A percentile compares a stretch with the other conserved stretches of the same genome.
These are phyloP conservation scores for Drosophila nebulosa DNA, from an alignment of 1,140 invertebrate species.

Conservation along the genomic window DNA sequence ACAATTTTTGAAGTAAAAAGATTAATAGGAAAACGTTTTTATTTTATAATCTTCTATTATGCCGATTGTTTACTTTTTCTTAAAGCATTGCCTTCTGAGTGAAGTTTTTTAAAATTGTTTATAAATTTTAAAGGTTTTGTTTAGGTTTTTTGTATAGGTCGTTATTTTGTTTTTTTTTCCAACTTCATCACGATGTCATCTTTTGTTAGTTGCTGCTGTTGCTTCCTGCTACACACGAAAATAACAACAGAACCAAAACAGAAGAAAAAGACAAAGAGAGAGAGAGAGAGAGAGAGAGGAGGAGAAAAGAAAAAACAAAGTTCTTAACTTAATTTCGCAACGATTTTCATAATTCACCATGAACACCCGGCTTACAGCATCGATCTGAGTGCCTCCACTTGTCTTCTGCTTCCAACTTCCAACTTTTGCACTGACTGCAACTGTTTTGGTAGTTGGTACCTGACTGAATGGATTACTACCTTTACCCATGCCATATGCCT, in stretches of 20 bases:
- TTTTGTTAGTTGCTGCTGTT: constrained; percentile 15
- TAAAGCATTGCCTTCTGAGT: too few species aligned
- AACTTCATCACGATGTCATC: constrained; percentile 21
- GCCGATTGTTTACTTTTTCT: too few species aligned
- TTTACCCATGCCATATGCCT: background rate
- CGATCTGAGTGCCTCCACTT: constrained; percentile 35
- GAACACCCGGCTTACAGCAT: constrained; percentile 47
- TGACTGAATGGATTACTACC: constrained; percentile 12
- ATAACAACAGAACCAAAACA: constrained; percentile 1
- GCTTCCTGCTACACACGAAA: constrained; percentile 43
- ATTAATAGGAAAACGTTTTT: too few species aligned
- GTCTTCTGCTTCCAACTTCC: background rate
- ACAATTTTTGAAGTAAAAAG: too few species aligned
- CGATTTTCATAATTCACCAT: constrained; percentile 81
- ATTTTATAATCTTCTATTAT: too few species aligned
- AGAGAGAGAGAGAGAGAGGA: too few species aligned
- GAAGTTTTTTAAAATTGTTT: too few species aligned
- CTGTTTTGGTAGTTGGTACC: constrained; percentile 69
- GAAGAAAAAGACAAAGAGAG: background rate
- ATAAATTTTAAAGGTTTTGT: too few species aligned
- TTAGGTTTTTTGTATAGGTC: too few species aligned
- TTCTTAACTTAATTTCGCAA: constrained; percentile 80
- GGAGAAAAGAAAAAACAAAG: constrained; percentile 7
- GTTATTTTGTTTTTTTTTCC: too few species aligned
- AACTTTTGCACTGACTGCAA: constrained; percentile 42